These are phyloP conservation scores for Acanthosepion pharaonis DNA, from an alignment of 2,888 invertebrate genomes.

Conservation along the genomic window DNA sequence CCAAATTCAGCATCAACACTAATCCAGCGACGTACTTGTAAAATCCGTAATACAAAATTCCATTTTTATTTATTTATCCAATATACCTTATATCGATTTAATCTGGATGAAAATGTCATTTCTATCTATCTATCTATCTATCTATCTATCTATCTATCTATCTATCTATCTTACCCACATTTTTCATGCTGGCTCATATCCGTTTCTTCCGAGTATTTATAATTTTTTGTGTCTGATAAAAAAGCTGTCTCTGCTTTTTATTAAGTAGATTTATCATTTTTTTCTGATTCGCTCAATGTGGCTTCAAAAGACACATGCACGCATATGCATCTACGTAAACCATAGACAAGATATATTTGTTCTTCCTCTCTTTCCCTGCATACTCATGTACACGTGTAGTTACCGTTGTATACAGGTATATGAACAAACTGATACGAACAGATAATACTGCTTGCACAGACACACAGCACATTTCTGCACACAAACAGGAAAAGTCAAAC, in stretches of 20 bases:
- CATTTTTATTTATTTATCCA: neutral
- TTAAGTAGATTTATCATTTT: neutral
- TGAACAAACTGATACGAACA: too few relatives aligned
- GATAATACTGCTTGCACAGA: too few relatives aligned
- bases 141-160: neutral
- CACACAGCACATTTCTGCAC: too few relatives aligned
- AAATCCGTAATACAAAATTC: too few relatives aligned
- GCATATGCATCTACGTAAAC: neutral
- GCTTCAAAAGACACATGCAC: neutral
- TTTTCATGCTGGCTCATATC: neutral
- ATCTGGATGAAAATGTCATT: neutral
- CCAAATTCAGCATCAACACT: neutral
- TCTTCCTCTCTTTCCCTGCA: too few relatives aligned
- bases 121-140: too few relatives aligned
- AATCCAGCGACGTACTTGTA: too few relatives aligned
- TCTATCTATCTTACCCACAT: neutral
- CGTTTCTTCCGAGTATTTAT: neutral
- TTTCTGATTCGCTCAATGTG: too few relatives aligned
- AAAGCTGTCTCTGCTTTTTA: neutral
- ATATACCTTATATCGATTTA: neutral
- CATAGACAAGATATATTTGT: too few relatives aligned
- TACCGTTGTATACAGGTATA: too few relatives aligned
- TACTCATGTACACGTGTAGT: too few relatives aligned
- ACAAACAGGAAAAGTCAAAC: too few relatives aligned
- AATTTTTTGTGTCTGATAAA: neutral